phyloP scores from a whole-genome alignment of 2,797 vertebrate species.

The Vultur gryphus region DNA sequence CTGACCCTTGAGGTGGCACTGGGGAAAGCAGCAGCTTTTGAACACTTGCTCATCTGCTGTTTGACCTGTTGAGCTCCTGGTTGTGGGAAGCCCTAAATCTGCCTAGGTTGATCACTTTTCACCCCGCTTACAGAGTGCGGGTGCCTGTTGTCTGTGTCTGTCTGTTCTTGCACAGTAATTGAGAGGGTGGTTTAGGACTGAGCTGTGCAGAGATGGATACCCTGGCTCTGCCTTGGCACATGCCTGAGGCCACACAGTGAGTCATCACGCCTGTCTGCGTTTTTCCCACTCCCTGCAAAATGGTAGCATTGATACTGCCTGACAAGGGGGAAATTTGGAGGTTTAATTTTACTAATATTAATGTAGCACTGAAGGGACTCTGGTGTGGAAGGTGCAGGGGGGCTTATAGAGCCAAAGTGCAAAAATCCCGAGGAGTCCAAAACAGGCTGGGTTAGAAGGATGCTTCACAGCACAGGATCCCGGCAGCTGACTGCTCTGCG shows the following conservation, averaged over 20 bases:
- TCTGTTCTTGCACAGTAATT: neutral
- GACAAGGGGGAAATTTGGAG: neutral
- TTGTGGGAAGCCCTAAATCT: neutral
- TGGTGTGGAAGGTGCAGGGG: neutral
- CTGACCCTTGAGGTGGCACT: neutral
- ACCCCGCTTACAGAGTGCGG: fast-evolving
- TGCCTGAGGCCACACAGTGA: neutral
- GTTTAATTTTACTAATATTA: neutral
- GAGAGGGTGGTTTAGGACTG: neutral
- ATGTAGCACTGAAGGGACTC: neutral
- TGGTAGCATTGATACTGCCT: neutral
- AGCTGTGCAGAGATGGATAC: neutral
- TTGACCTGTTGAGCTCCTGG: neutral
- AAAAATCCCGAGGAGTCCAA: neutral
- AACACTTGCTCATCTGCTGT: neutral
- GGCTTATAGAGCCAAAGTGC: neutral
- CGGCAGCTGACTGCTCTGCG: neutral
- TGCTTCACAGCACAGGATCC: neutral
- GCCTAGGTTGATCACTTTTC: neutral
- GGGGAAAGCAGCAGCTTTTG: neutral
- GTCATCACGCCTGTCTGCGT: neutral
- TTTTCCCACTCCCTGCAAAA: neutral
- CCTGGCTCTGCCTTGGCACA: neutral
- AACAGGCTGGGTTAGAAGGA: neutral
- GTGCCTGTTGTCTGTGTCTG: neutral